Base-by-base conservation (phyloP, 2,113 vertebrate species). In the Siniperca chuatsi region DNA sequence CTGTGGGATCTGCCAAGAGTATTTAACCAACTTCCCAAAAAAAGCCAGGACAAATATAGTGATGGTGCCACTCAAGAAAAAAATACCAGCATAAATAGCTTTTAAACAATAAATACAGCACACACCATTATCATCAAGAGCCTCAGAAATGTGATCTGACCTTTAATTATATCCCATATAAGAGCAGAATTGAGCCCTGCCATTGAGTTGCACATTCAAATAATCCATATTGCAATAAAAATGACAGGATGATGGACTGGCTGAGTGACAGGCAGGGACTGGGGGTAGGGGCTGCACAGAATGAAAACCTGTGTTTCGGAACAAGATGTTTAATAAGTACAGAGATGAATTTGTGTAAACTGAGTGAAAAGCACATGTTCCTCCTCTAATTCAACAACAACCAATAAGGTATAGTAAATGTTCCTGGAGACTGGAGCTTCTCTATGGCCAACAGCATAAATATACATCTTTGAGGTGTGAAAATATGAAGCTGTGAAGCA, bases 171-270 rank as follows among this genome's bases (percentile, higher is more conserved):
- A 57, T 1, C 10, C 9, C 29, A 25, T n/a, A 21, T 16, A 25
- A 16, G 16, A 66, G 40, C 62, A 83, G 55, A 75, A 68, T 48
- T 67, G 71, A 82, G 48, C 12, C 7, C 40, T 25, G 66, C 46
- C 18, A 72, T 62, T 70, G 54, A 75, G 52, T 74, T 40, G 46
- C 78, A 80, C 18, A 25, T 73, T 82, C 16, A 68, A 62, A 67
- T 79, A 82, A 91, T 89, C 77, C 75, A 84, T 79, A 79, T 33
- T 55, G 54, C 58, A 81, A 81, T 87, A 84, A 76, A 90, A 87
- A 61, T 64, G n/a, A 76, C 76, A 33, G 25, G n/a, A 61, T 64
- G n/a, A 23, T 2, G 8, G 46, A 77, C 4, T 61, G 57, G 44
- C 25, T 80, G 74, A 62, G 29, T 57, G 58, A 67, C 42, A 65